Evolutionary conservation across 2,888 invertebrate species (phyloP).

Genomic region (Ichneumon xanthorius): DNA sequence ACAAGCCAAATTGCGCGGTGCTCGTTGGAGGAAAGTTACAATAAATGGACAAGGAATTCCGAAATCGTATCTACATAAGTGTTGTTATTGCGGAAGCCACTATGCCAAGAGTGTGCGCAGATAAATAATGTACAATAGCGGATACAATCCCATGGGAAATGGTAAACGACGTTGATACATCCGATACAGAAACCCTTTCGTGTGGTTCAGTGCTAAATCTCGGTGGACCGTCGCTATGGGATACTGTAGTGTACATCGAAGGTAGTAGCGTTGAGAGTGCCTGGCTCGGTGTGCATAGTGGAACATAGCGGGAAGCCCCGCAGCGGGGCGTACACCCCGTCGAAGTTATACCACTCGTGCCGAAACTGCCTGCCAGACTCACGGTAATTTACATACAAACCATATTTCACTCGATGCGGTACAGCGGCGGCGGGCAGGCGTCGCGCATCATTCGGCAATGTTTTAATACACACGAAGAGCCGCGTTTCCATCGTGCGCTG

Average conservation of each 20-base stretch:
- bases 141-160: conserved; percentile 24
- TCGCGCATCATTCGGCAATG: conserved; percentile 54
- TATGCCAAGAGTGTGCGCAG: conserved; percentile 1
- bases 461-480: conserved; percentile 43
- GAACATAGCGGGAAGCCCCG: conserved; percentile 54
- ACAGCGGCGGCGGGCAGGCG: conserved; percentile 21
- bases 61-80: not conserved
- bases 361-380: conserved; percentile 55
- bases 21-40: not conserved
- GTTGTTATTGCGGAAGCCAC: not conserved
- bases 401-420: conserved; percentile 57
- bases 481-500: conserved; percentile 25
- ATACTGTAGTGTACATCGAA: conserved; percentile 14
- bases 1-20: not conserved
- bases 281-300: conserved; percentile 37
- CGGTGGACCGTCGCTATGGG: conserved; percentile 46
- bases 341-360: conserved; percentile 56
- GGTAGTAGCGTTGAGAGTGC: conserved; percentile 34
- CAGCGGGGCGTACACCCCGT: conserved; percentile 50
- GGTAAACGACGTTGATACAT: conserved; percentile 54
- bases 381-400: conserved; percentile 65
- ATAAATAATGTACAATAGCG: conserved; percentile 20
- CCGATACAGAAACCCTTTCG: conserved; percentile 34
- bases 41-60: not conserved
- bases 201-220: conserved; percentile 55